Base-by-base conservation (phyloP, 1,140 invertebrate species). In the Macrotrachela quadricornifera region DNA sequence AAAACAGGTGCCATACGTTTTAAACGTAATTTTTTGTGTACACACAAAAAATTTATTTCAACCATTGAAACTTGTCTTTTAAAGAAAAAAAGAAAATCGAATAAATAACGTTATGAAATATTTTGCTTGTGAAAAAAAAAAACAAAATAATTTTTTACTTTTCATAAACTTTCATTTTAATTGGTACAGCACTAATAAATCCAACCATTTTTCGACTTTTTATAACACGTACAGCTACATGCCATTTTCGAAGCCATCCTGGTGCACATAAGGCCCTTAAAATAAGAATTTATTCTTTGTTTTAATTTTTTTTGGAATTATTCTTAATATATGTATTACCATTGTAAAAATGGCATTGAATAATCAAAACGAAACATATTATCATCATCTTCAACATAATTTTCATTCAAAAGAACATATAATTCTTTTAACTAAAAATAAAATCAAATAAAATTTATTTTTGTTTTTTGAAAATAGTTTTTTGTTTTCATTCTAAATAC, bases 351-450 rank as follows among this genome's bases (percentile, higher is more conserved):
- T 57, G 87, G 81, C 10, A 85, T 81, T 59, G 88, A 88, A 71
- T 97, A 97, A 71, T 96, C 91, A 75, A 97, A 99, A 58, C 94
- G 80, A 68, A 99, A 99, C 87, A 99, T 96, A 61, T 87, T 87
- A 71, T 99, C 94, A 68, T 99, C 94, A 74, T 99, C 94, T 73
- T 99, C 94, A 3, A 99, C 94, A 73, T 99, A 99, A 71, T 99
- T 99, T 66, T 97, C 90, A 70, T 90, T 92, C 2, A 99, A 72
- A 51, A 99, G 72, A 17, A 80, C 81, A 67, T 99, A 99, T 14
- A 99, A 71, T 71, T 99, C 92, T 62, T 83, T 82, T 49, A 97
- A 74, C 18, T 54, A 30, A 30, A 30, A 30, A 30, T 30, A 4
- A 2, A 30, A 30, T 8, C 2, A 30, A 30, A n/a, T n/a, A 30